Evolutionary conservation across 2,113 vertebrate species (phyloP), one percentile per base, ranked within the genome.

Genomic region (Calyptomena viridis): DNA sequence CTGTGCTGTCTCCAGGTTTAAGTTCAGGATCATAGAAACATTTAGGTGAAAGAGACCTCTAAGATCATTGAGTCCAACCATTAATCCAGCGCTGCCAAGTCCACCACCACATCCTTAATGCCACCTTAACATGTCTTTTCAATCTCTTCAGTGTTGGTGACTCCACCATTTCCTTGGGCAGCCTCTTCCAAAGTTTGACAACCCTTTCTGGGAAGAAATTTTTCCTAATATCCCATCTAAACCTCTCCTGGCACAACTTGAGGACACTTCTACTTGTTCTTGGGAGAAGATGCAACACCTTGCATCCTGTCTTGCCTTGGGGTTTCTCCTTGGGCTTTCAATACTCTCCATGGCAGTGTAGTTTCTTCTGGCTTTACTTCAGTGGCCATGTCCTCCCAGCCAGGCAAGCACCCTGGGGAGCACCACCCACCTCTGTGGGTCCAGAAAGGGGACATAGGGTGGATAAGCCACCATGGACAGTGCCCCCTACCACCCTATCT

Each of bases 331-430:
- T 21, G 21, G 50, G 12, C 11, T 87, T 64, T 83, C 55, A 18
- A 12, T 7, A 27, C 10, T 9, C 22, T 31, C 40, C 12, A 4
- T 18, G 33, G 47, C 47, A 91, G 37, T 0, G 1, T 2, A 1
- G 31, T 27, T 93, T 82, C 47, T 33, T 33, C 33, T 53, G 33
- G 39, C 30, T 78, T 79, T 68, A 6, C 14, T 33, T 37, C 11
- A 60, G 44, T n/a, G 76, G 35, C 39, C n/a, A 2, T 2, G 9
- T 63, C n/a, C 35, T 73, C 68, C 40, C 53, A 75, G 33, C 20
- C 35, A 80, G 63, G 20, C 27, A 62, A 81, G 55, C 37, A 53
- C 22, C 23, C 28, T 0, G 0, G 23, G 17, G 33, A 50, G 24
- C 25, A 62, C 40, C 60, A n/a, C 22, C 13, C 1, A 0, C 33